phyloP scores from a whole-genome alignment of 2,797 vertebrate genomes.

The Fratercula arctica region DNA sequence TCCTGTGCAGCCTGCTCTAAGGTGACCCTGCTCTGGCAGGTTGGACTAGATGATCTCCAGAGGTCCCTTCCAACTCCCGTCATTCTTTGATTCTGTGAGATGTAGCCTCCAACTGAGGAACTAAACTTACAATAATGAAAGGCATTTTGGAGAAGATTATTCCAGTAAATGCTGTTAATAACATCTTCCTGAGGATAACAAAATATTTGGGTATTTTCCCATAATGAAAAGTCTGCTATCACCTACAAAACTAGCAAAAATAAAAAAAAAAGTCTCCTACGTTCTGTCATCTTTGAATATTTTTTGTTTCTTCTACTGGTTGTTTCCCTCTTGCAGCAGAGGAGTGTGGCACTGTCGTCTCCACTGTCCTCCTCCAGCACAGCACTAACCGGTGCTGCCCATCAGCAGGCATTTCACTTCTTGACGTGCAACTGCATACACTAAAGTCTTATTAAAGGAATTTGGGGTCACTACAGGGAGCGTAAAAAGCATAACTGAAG shows the following conservation, averaged over 20 bases:
- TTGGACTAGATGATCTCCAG: no score
- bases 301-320: neutral
- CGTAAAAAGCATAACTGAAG: neutral
- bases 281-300: neutral
- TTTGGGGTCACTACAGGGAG: neutral
- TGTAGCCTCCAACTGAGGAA: neutral
- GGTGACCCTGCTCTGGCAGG: no score
- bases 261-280: neutral
- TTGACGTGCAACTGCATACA: neutral
- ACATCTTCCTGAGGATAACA: neutral
- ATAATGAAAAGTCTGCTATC: neutral
- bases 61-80: no score
- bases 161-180: neutral
- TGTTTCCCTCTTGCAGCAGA: neutral
- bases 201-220: neutral
- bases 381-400: neutral
- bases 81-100: neutral
- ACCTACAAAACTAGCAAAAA: neutral
- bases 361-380: neutral
- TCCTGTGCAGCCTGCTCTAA: no score
- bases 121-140: neutral
- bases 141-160: neutral
- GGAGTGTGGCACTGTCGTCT: neutral
- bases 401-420: neutral
- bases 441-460: neutral